Evolutionary conservation across 2,888 invertebrate genomes (phyloP).

Genomic region (Cephus spinipes): DNA sequence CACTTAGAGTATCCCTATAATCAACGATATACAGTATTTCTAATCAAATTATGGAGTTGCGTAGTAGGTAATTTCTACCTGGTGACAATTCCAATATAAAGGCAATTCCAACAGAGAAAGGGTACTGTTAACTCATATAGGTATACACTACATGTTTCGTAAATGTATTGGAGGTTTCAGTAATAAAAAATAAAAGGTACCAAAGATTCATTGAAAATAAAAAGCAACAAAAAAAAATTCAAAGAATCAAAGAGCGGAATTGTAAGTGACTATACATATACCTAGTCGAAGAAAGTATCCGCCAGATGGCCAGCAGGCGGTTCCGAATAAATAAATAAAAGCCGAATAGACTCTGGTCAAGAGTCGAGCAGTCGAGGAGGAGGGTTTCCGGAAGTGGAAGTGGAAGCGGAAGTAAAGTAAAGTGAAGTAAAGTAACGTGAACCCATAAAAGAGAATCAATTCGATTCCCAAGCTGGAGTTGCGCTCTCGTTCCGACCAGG

Average conservation of each 20-base stretch:
- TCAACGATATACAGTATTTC: not conserved
- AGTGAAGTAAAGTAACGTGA: constrained; percentile 53
- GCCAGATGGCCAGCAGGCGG: not conserved
- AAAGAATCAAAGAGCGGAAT: too few species aligned
- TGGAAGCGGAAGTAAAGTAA: constrained; percentile 16
- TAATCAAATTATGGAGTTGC: not conserved
- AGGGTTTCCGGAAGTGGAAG: constrained; percentile 28
- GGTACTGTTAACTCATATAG: too few species aligned
- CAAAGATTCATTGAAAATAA: too few species aligned
- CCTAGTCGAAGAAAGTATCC: not conserved
- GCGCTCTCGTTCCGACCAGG: constrained; percentile 30
- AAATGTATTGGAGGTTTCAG: too few species aligned
- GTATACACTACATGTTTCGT: too few species aligned
- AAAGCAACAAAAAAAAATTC: too few species aligned
- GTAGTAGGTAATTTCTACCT: not conserved
- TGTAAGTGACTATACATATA: not conserved
- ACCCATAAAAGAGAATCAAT: constrained; percentile 65
- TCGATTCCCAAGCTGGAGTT: constrained; percentile 49
- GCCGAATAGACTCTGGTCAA: constrained; percentile 42
- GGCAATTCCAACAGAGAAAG: too few species aligned
- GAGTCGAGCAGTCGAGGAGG: constrained; percentile 35
- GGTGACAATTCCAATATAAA: not conserved
- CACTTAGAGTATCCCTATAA: not conserved
- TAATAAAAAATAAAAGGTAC: too few species aligned
- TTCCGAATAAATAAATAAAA: constrained; percentile 4